Conservation (phyloP, 2,888 invertebrate genomes). For the Entomobrya multifasciata region DNA sequence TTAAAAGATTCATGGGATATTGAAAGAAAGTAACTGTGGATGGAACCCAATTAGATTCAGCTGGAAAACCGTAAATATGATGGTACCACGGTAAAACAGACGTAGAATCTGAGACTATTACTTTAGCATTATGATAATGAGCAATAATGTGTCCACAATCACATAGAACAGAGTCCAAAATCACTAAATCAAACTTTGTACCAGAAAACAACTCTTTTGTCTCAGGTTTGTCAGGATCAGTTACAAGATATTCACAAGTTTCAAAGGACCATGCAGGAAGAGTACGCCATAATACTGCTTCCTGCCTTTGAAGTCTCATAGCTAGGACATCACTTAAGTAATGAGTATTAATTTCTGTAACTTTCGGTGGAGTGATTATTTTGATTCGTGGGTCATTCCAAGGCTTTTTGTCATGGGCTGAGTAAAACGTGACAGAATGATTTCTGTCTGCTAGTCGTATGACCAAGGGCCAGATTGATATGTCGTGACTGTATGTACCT, state of each 20-base stretch:
- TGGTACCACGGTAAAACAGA: conserved; percentile 66
- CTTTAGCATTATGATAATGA: conserved; percentile 67
- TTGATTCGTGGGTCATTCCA: conserved; percentile 49
- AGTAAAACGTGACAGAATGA: conserved; percentile 57
- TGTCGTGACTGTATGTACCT: conserved; percentile 61
- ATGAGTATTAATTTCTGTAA: conserved; percentile 46
- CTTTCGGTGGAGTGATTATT: conserved; percentile 36
- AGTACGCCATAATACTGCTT: conserved; percentile 27
- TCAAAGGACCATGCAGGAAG: conserved; percentile 50
- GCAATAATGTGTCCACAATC: conserved; percentile 73
- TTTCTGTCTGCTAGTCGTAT: conserved; percentile 50
- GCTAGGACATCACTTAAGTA: conserved; percentile 34
- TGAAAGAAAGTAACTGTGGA: conserved; percentile 5
- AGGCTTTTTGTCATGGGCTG: conserved; percentile 51
- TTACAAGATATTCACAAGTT: conserved; percentile 52
- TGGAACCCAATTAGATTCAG: conserved; percentile 68
- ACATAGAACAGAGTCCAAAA: conserved; percentile 64
- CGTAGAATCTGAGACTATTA: conserved; percentile 63
- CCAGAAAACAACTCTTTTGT: conserved; percentile 1
- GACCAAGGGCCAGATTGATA: conserved; percentile 53
- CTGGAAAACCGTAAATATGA: conserved; percentile 67
- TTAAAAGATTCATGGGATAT: conserved; percentile 55
- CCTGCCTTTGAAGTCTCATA: background rate
- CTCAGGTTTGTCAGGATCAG: conserved; percentile 27
- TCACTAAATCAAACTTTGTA: conserved; percentile 66